Conservation (phyloP, 2,888 invertebrate species). For the Ctenicera cuprea region DNA sequence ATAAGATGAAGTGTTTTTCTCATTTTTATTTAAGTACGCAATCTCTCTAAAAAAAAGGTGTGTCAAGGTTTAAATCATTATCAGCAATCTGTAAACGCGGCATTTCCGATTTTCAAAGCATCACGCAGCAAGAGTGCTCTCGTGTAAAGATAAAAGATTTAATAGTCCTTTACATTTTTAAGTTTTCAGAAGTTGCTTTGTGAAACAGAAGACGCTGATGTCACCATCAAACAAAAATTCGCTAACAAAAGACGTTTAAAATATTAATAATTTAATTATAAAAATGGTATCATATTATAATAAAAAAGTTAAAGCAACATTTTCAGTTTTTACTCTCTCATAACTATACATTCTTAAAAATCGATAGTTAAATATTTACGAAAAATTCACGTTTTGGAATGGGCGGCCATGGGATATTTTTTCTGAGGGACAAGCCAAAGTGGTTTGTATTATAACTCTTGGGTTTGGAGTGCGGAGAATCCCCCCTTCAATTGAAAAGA, state of each 20-base stretch:
- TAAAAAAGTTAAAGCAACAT: too few relatives aligned
- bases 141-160: constrained; percentile 47
- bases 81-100: constrained; percentile 39
- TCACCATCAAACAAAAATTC: too few relatives aligned
- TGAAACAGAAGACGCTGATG: constrained; percentile 13
- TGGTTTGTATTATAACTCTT: too few relatives aligned
- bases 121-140: constrained; percentile 38
- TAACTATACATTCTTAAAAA: too few relatives aligned
- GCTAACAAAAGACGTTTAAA: neutral
- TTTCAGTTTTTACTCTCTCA: too few relatives aligned
- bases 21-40: neutral
- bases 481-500: too few relatives aligned
- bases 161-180: constrained; percentile 35
- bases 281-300: too few relatives aligned
- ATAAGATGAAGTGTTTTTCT: neutral
- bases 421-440: too few relatives aligned
- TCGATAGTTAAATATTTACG: too few relatives aligned
- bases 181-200: constrained; percentile 12
- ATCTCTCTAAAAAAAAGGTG: constrained; percentile 15
- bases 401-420: too few relatives aligned
- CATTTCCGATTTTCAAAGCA: constrained; percentile 43
- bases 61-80: constrained; percentile 50
- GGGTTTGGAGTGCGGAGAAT: too few relatives aligned
- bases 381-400: too few relatives aligned
- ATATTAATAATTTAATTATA: neutral